Conservation (phyloP, 2,888 invertebrate species). For the Brachyptera putata region DNA sequence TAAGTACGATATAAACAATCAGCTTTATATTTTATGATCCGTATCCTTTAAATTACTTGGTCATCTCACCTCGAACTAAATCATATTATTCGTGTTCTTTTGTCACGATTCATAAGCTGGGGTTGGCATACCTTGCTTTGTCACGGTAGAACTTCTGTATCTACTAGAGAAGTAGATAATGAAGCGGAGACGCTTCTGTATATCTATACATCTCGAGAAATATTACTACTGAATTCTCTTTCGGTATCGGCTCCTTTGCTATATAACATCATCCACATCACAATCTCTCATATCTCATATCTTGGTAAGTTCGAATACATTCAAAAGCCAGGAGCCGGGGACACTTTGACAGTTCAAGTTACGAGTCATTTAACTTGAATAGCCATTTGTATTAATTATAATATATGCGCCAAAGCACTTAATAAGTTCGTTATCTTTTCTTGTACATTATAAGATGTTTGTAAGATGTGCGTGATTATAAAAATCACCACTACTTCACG, state of each 20-base stretch:
- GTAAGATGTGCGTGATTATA: too few species aligned
- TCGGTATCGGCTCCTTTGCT: background rate
- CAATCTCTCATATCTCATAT: too few species aligned
- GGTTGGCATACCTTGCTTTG: constrained; percentile 9
- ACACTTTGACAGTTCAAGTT: constrained; percentile 3
- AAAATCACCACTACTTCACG: background rate
- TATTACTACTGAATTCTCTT: background rate
- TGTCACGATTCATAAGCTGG: background rate
- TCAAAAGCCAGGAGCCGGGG: background rate
- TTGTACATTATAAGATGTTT: background rate
- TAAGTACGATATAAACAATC: background rate
- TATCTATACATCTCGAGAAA: background rate
- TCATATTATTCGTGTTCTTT: constrained; percentile 4
- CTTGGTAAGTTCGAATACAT: too few species aligned
- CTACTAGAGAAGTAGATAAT: background rate
- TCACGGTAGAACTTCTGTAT: background rate
- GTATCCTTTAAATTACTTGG: constrained; percentile 2
- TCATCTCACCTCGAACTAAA: constrained; percentile 1
- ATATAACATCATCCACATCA: background rate
- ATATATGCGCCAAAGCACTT: background rate
- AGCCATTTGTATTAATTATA: background rate
- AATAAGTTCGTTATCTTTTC: too few species aligned
- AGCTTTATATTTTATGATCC: background rate
- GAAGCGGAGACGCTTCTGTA: background rate
- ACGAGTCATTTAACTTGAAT: constrained; percentile 5